phyloP scores from a whole-genome alignment of 2,797 vertebrate species.

The Sebastes kiyomatsui region DNA sequence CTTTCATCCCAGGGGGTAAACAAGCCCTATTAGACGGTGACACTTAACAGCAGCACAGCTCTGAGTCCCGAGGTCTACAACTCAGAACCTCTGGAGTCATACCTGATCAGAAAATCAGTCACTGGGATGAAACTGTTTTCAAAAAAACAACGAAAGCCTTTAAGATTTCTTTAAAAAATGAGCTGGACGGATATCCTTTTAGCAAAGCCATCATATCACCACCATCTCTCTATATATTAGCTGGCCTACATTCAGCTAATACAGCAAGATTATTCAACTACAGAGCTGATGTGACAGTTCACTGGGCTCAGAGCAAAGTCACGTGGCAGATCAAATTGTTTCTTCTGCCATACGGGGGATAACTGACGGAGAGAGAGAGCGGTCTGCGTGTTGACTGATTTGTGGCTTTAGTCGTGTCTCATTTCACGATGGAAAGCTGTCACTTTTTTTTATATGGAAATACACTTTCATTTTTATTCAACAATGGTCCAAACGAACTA shows the following conservation, averaged over 20 bases:
- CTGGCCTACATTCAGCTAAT: conserved; percentile 20
- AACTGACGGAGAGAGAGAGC: not conserved
- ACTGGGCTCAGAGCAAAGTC: conserved; percentile 8
- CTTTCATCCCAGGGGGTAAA: not conserved
- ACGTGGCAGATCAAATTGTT: conserved; percentile 27
- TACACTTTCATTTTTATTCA: not conserved
- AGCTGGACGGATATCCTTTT: not conserved
- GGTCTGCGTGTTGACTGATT: not conserved
- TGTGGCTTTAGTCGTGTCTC: conserved; percentile 8
- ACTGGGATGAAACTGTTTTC: not conserved
- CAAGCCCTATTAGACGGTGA: not conserved
- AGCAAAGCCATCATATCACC: not conserved
- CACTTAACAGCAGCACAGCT: not conserved
- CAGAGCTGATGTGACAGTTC: conserved; percentile 31
- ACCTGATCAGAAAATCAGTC: not conserved
- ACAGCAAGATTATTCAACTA: conserved; percentile 21
- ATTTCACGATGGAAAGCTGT: not conserved
- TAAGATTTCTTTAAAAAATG: too few relatives aligned
- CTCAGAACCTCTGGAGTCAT: not conserved
- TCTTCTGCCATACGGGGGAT: conserved; percentile 2
- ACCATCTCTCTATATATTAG: not conserved
- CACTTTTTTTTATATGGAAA: not conserved
- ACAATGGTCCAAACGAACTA: not conserved
- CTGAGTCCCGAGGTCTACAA: not conserved
- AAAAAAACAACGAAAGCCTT: not conserved